Conservation (phyloP, 2,888 invertebrate species). For the Amphiduros pacificus region DNA sequence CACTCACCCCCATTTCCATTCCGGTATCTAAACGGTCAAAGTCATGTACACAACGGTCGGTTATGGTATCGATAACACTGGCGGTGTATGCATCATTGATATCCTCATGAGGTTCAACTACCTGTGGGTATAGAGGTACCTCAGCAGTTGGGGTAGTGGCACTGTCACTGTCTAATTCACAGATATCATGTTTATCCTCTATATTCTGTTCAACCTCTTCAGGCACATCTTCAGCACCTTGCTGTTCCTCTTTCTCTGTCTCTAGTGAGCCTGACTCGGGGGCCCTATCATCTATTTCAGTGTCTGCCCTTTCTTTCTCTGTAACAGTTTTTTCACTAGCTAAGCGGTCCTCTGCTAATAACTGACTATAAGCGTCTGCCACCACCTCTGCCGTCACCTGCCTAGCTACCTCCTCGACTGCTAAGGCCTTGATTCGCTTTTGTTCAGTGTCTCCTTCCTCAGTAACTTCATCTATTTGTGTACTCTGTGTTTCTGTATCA, state of each 20-base stretch:
- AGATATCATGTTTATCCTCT: background rate
- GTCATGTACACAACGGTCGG: slow-evolving; percentile 25
- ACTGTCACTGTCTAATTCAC: background rate
- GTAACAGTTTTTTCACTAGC: too few species aligned
- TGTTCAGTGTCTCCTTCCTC: background rate
- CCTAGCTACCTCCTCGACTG: background rate
- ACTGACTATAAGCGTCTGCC: too few species aligned
- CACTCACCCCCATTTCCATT: slow-evolving; percentile 9
- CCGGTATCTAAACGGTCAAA: slow-evolving; percentile 8
- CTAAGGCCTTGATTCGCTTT: too few species aligned
- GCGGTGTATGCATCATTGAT: slow-evolving; percentile 47
- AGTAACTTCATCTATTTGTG: background rate
- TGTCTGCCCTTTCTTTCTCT: slow-evolving; percentile 9
- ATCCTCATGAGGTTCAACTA: slow-evolving; percentile 63
- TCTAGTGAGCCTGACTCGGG: slow-evolving; percentile 4
- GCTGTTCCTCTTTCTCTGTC: background rate
- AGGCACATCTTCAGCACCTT: background rate
- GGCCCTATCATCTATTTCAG: slow-evolving; percentile 5
- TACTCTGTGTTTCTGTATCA: background rate
- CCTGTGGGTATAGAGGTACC: slow-evolving; percentile 59
- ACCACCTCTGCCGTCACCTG: too few species aligned
- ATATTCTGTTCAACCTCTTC: background rate
- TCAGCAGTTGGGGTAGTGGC: slow-evolving; percentile 69
- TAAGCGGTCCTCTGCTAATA: too few species aligned
- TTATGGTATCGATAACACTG: slow-evolving; percentile 46